Evolutionary conservation across 2,888 invertebrate genomes (phyloP).

Genomic region (Caenorhabditis panamensis): DNA sequence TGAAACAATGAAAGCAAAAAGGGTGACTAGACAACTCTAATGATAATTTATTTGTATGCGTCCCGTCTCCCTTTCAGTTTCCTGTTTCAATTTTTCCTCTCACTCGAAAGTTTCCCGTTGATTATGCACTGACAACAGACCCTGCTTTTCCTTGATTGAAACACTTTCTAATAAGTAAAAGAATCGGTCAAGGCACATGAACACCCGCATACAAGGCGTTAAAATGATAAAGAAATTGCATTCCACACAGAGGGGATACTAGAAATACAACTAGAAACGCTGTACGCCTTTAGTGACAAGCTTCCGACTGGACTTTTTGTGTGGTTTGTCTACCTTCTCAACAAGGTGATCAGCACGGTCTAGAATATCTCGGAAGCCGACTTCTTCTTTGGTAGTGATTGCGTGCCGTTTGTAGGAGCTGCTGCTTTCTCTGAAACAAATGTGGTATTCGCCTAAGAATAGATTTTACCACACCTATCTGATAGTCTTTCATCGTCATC

Average conservation of each 20-base stretch:
- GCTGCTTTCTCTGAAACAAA: constrained; percentile 64
- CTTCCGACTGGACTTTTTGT: constrained; percentile 52
- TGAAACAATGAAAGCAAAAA: constrained; percentile 36
- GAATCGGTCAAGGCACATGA: constrained; percentile 25
- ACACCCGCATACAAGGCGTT: constrained; percentile 58
- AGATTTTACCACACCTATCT: constrained; percentile 24
- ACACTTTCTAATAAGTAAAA: constrained; percentile 6
- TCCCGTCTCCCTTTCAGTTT: constrained; percentile 27
- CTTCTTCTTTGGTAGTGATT: constrained; percentile 77
- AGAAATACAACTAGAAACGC: constrained; percentile 1
- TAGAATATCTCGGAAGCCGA: constrained; percentile 71
- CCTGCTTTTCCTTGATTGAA: constrained; percentile 28
- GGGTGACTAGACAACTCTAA: constrained; percentile 33
- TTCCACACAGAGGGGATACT: background rate
- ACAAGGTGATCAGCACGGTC: constrained; percentile 76
- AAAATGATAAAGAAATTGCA: constrained; percentile 8
- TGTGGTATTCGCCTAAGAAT: too few species aligned
- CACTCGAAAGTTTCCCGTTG: background rate
- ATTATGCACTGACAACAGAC: constrained; percentile 21
- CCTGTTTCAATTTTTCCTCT: constrained; percentile 30
- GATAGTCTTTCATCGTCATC: constrained; percentile 20
- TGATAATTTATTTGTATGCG: background rate
- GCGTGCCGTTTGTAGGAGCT: constrained; percentile 76
- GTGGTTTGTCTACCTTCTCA: constrained; percentile 74
- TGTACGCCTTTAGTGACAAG: constrained; percentile 57